These are phyloP conservation scores for Scatophagus argus DNA, from an alignment of 2,113 vertebrate genomes.

Conservation along the genomic window DNA sequence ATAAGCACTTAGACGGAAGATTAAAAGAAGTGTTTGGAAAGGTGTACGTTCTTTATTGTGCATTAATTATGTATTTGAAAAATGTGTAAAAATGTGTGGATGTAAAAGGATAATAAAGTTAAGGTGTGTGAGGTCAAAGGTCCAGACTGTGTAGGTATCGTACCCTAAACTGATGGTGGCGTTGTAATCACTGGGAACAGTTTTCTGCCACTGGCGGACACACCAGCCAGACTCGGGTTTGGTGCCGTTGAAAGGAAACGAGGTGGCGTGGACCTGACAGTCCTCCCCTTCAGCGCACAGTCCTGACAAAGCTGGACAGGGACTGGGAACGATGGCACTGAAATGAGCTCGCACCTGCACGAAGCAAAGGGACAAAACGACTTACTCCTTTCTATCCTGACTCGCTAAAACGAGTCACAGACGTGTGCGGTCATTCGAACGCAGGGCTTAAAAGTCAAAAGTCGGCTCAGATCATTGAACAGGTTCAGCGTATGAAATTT, in stretches of 20 bases:
- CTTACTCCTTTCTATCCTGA: neutral
- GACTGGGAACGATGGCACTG: constrained; percentile 52
- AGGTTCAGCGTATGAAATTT: too few relatives aligned
- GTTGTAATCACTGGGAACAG: constrained; percentile 60
- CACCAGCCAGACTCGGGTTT: constrained; percentile 77
- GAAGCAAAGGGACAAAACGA: neutral
- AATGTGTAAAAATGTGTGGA: neutral
- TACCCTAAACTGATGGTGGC: constrained; percentile 70
- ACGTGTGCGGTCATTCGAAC: neutral
- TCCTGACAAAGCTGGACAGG: constrained; percentile 52
- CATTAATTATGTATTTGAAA: neutral
- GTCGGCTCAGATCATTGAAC: too few relatives aligned
- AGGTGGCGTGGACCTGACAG: constrained; percentile 57
- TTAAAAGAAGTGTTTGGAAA: too few relatives aligned
- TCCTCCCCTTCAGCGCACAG: constrained; percentile 59
- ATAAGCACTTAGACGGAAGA: neutral
- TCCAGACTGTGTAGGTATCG: neutral
- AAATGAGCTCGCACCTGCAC: constrained; percentile 78
- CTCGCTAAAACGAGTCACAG: neutral
- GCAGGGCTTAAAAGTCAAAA: too few relatives aligned
- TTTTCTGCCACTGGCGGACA: constrained; percentile 79
- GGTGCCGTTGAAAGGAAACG: constrained; percentile 56
- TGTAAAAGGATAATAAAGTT: neutral
- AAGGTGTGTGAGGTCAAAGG: neutral
- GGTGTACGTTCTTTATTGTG: neutral